phyloP scores from a whole-genome alignment of 2,113 vertebrate genomes.

The Megaceryle torquata region DNA sequence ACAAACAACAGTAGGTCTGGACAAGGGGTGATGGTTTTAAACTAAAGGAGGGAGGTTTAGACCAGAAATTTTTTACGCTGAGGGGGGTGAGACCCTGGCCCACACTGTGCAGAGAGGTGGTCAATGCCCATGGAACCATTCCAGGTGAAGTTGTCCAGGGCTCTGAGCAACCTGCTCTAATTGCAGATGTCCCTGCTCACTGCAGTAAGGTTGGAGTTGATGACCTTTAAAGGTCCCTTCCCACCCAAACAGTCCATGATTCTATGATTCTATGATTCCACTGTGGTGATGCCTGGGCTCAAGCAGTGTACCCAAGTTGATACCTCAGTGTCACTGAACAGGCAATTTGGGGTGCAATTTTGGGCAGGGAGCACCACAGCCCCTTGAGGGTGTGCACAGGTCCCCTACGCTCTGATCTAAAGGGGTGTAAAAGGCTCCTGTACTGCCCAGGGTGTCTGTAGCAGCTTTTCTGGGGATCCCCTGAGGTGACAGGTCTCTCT shows the following conservation, averaged over 20 bases:
- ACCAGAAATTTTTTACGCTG: no score
- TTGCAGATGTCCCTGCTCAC: no score
- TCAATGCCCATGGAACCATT: no score
- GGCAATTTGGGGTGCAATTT: neutral
- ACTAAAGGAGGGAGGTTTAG: no score
- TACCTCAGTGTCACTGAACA: rapidly evolving
- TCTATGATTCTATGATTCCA: neutral
- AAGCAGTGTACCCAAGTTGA: neutral
- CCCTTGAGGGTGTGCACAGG: rapidly evolving
- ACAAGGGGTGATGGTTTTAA: no score
- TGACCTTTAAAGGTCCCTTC: neutral
- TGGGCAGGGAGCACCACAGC: neutral
- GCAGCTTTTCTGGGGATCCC: neutral
- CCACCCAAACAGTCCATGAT: neutral
- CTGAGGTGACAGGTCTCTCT: neutral
- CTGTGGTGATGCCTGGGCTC: rapidly evolving
- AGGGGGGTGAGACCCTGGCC: no score
- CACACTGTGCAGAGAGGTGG: no score
- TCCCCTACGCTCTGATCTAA: rapidly evolving
- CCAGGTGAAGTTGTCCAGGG: no score
- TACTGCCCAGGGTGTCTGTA: rapidly evolving
- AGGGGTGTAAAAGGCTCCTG: rapidly evolving
- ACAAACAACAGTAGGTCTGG: no score
- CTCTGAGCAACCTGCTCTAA: no score
- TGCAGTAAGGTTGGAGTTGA: neutral